Base-by-base conservation (phyloP, 1,140 invertebrate species). In the Watersipora subatra region DNA sequence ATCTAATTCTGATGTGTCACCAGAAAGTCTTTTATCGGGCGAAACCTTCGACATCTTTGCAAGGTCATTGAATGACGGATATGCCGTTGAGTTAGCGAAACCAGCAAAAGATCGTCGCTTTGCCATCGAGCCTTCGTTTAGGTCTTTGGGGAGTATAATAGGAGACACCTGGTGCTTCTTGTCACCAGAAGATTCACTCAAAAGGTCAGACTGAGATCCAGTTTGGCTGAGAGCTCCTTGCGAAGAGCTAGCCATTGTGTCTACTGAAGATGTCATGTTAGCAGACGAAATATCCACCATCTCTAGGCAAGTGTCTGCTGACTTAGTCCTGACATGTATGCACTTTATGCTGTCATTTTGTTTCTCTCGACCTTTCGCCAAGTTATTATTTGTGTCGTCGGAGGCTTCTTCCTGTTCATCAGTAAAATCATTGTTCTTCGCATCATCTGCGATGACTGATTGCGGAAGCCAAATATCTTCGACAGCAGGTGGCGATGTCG, bases 391-490 rank as follows among this genome's bases (percentile, higher is more conserved):
- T 12, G 34, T 46, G 34, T 46, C 34, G n/a, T 46, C 34, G n/a
- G 7, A 12, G n/a, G 34, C 7, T 12, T 7, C 7, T 46, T 46
- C n/a, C n/a, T 7, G 7, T 7, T n/a, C n/a, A 12, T 46, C 7
- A 7, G n/a, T n/a, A 12, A n/a, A 46, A 12, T 46, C 7, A n/a
- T 46, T 46, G 7, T 7, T 12, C n/a, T 46, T 46, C 7, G 7
- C n/a, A 7, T 46, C 34, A 46, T 46, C n/a, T 61, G 1, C 25
- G 58, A 22, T 27, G n/a, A 22, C 19, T 22, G 58, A 27, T 17
- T 68, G 61, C 28, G 69, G 69, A 20, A 68, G 57, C 69, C 66
- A 68, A 12, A 68, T 57, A 19, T 61, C 34, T 46, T 46, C 34
- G n/a, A 12, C n/a, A 12, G 7, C 34, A 12, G 34, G 7, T 7